Evolutionary conservation across 2,113 vertebrate species (phyloP), one percentile per base, ranked within the genome.

Genomic region (Pogona vitticeps): DNA sequence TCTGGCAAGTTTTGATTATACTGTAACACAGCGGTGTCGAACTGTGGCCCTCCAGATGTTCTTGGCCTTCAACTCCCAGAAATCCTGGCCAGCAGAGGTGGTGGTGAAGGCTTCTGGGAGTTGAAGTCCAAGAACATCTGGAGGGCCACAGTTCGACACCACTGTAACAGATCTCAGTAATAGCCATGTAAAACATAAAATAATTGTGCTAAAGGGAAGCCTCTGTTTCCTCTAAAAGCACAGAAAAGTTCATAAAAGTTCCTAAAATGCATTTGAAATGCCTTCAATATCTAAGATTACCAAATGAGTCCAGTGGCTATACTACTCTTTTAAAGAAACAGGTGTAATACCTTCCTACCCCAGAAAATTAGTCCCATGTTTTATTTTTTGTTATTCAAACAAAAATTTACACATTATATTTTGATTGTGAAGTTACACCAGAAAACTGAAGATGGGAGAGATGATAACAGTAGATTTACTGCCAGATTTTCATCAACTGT

Each of bases 201-300:
- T 73, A 61, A 28, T 75, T 86, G 78, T 81, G 78, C 70, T 73
- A 86, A 63, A 77, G 7, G 31, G 67, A 58, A 28, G 81, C 20
- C 26, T 77, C 80, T n/a, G 3, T 61, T 83, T 65, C 20, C 86
- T 83, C 40, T 71, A 17, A 88, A 72, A 70, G 33, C 75, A 88
- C n/a, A 46, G n/a, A n/a, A n/a, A n/a, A n/a, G n/a, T n/a, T n/a
- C n/a, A n/a, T n/a, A 71, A 67, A 2, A 75, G 33, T 28, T 73
- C 23, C 59, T 17, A 31, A 80, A 13, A 38, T 67, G 38, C 26
- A 67, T 81, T 67, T 81, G 38, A 46, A 80, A 81, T 40, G 10
- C 38, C 61, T 17, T n/a, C 40, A 28, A 6, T 85, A 56, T 85
- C 83, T 46, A 52, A 17, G 33, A 77, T 36, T 85, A 33, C 75